Conservation (phyloP, 2,888 invertebrate genomes). For the Epinotia ramella region DNA sequence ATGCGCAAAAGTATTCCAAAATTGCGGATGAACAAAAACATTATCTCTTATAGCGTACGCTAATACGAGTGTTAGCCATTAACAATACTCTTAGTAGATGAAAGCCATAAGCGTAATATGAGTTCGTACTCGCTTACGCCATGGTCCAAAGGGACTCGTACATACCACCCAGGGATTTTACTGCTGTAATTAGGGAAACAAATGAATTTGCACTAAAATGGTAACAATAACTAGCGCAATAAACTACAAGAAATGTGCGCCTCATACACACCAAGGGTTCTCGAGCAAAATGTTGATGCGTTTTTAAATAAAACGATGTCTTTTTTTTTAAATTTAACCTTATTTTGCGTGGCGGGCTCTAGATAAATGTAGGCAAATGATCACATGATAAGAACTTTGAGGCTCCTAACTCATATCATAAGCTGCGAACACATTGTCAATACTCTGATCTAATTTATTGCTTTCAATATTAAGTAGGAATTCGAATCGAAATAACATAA, state of each 20-base stretch:
- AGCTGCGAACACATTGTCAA: too few relatives aligned
- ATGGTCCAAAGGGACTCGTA: not conserved
- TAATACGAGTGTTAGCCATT: not conserved
- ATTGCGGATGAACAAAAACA: not conserved
- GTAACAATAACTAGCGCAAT: slow-evolving; percentile 55
- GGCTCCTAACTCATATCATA: too few relatives aligned
- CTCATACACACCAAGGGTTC: not conserved
- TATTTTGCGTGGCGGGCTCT: too few relatives aligned
- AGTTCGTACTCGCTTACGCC: slow-evolving; percentile 5
- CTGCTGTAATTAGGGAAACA: slow-evolving; percentile 58
- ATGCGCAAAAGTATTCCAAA: slow-evolving; percentile 2
- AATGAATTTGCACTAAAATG: slow-evolving; percentile 62
- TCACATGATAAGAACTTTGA: too few relatives aligned
- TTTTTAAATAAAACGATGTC: not conserved
- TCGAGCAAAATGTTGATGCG: not conserved
- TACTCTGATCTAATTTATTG: too few relatives aligned
- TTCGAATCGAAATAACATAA: too few relatives aligned
- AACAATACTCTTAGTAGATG: not conserved
- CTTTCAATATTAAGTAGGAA: too few relatives aligned
- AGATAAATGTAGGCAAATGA: too few relatives aligned
- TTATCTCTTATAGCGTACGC: not conserved
- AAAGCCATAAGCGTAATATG: not conserved
- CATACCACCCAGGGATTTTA: slow-evolving; percentile 47
- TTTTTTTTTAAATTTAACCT: too few relatives aligned
- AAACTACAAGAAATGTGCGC: slow-evolving; percentile 40